Conservation (phyloP, 2,113 vertebrate species). For the Oenanthe melanoleuca region DNA sequence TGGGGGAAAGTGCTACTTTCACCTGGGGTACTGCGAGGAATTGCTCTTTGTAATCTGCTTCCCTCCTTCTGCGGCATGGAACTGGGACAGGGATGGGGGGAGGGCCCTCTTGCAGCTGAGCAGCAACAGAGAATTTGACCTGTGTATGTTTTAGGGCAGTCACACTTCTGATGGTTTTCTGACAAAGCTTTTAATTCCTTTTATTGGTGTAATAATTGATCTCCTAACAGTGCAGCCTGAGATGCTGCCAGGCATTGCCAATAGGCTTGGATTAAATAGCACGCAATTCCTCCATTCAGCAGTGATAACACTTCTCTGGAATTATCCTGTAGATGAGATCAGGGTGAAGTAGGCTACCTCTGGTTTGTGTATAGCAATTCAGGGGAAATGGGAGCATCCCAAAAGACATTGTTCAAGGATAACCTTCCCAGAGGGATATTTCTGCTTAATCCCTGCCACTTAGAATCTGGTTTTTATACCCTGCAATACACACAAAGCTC, state of each 20-base stretch:
- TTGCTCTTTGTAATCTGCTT: not conserved
- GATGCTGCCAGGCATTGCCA: not conserved
- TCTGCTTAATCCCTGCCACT: not conserved
- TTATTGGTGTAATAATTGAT: constrained; percentile 38
- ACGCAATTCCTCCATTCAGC: not conserved
- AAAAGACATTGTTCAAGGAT: not conserved
- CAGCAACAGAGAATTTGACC: not conserved
- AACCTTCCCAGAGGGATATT: not conserved
- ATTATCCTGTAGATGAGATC: constrained; percentile 4
- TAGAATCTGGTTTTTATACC: not conserved
- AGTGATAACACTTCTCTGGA: constrained; percentile 7
- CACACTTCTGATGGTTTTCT: constrained; percentile 10
- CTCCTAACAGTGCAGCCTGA: not conserved
- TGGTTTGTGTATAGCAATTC: not conserved
- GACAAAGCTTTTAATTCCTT: constrained; percentile 36
- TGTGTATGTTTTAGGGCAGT: not conserved
- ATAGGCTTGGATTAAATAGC: not conserved
- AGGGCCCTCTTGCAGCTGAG: not conserved
- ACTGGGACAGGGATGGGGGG: not conserved
- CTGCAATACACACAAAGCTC: not conserved
- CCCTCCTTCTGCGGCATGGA: rapidly evolving
- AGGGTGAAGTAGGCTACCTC: not conserved
- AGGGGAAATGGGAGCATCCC: not conserved
- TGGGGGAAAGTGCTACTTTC: not conserved
- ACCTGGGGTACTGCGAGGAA: not conserved